These are phyloP conservation scores for Habropoda laboriosa DNA, from an alignment of 1,140 invertebrate species.

Conservation along the genomic window DNA sequence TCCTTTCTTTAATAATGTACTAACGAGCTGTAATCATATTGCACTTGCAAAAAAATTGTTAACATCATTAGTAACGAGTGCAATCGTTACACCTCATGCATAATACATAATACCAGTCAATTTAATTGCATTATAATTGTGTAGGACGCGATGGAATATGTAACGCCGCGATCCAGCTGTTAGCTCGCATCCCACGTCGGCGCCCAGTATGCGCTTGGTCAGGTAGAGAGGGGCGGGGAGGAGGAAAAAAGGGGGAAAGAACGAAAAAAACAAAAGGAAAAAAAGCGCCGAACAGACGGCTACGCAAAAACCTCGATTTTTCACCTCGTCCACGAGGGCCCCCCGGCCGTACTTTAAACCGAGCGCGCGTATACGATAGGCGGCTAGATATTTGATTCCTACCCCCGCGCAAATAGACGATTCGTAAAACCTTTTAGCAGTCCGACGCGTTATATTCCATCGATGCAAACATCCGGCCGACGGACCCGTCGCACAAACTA, in stretches of 20 bases:
- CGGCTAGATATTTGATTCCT: slow-evolving; percentile 54
- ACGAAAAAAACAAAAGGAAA: neutral
- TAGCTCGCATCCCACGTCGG: slow-evolving; percentile 15
- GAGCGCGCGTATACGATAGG: slow-evolving; percentile 1
- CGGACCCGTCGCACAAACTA: slow-evolving; percentile 26
- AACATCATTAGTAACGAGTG: slow-evolving; percentile 45
- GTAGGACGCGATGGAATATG: slow-evolving; percentile 1
- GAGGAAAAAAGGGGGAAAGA: too few relatives aligned
- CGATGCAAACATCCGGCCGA: slow-evolving; percentile 31
- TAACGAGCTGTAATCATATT: slow-evolving; percentile 39
- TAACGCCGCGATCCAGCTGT: slow-evolving; percentile 34
- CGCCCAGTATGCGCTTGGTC: too few relatives aligned
- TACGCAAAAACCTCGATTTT: slow-evolving; percentile 23
- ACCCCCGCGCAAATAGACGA: slow-evolving; percentile 46
- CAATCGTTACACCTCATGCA: slow-evolving; percentile 46
- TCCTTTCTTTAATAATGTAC: slow-evolving; percentile 43
- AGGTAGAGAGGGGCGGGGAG: too few relatives aligned
- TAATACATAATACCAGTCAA: slow-evolving; percentile 46
- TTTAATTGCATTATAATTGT: slow-evolving; percentile 45
- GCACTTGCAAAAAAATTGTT: slow-evolving; percentile 27
- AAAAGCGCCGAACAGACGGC: neutral
- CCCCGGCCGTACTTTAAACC: neutral
- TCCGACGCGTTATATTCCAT: slow-evolving; percentile 43
- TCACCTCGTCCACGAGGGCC: too few relatives aligned
- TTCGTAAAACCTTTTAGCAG: slow-evolving; percentile 56